Conservation (phyloP, 2,888 invertebrate species). For the Iphiclides podalirius region DNA sequence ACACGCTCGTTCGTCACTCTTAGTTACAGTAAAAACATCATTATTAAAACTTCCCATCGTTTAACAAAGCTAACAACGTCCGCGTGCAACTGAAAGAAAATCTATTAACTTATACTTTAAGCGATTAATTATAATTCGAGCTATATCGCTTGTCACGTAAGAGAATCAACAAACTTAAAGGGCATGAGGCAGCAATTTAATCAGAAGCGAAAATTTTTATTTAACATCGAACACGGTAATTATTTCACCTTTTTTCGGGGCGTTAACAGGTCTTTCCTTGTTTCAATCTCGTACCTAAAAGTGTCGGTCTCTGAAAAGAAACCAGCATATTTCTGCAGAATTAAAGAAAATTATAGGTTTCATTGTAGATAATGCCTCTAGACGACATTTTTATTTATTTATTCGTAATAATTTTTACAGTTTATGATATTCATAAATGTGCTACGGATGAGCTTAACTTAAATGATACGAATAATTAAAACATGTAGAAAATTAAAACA, state of each 20-base stretch:
- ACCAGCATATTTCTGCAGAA: conserved; percentile 1
- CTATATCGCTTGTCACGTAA: conserved; percentile 2
- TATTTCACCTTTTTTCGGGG: conserved; percentile 17
- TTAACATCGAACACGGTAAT: conserved; percentile 15
- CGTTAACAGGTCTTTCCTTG: conserved; percentile 17
- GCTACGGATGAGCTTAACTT: too few relatives aligned
- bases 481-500: too few relatives aligned
- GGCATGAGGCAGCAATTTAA: conserved; percentile 13
- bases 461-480: too few relatives aligned
- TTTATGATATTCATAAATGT: too few relatives aligned
- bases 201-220: conserved; percentile 17
- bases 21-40: not conserved
- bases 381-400: too few relatives aligned
- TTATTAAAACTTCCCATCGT: not conserved
- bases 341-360: conserved; percentile 2
- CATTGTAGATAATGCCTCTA: too few relatives aligned
- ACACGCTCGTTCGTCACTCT: not conserved
- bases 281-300: conserved; percentile 10
- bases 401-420: too few relatives aligned
- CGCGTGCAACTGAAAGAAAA: not conserved
- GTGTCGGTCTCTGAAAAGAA: conserved; percentile 1
- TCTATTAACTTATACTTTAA: too few relatives aligned
- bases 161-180: conserved; percentile 7
- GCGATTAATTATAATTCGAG: conserved; percentile 8
- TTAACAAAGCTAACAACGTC: not conserved